Percentiles rank a stretch among this genome's conserved stretches.
phyloP scores from a whole-genome alignment of 1,140 invertebrate genomes.

The Rhizoglyphus robini region DNA sequence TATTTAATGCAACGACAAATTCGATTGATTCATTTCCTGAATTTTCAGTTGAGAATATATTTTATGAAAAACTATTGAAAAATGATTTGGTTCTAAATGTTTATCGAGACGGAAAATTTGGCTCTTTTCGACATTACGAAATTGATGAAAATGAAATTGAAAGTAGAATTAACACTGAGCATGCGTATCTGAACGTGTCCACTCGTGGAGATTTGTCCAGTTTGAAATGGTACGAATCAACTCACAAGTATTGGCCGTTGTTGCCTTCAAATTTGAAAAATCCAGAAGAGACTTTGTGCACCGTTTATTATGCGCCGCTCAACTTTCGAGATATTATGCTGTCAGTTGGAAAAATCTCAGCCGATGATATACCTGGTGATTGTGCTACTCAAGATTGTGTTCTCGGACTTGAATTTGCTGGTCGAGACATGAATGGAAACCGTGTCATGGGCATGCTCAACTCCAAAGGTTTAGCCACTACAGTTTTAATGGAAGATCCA shows the following conservation, averaged over 20 bases:
- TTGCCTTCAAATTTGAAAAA: conserved; percentile 27
- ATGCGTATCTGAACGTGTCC: conserved; percentile 83
- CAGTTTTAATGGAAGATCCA: conserved; percentile 60
- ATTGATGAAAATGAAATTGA: conserved; percentile 19
- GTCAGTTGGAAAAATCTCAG: conserved; percentile 84
- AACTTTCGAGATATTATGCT: conserved; percentile 35
- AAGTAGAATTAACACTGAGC: conserved; percentile 48
- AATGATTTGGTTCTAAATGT: conserved; percentile 74
- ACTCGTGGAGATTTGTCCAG: conserved; percentile 74
- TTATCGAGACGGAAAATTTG: conserved; percentile 55
- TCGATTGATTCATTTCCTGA: background rate
- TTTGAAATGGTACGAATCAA: conserved; percentile 81
- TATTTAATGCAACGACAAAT: conserved; percentile 22
- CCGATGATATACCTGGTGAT: conserved; percentile 66
- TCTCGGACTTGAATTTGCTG: conserved; percentile 71
- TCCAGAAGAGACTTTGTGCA: conserved; percentile 51
- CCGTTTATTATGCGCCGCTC: conserved; percentile 42
- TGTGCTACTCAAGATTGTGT: conserved; percentile 27
- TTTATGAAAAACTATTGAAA: conserved; percentile 32
- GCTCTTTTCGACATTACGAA: conserved; percentile 55
- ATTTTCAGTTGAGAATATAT: conserved; percentile 21
- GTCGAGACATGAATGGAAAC: conserved; percentile 48
- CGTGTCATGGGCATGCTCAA: conserved; percentile 85
- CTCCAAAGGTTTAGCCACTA: conserved; percentile 73
- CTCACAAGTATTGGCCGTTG: conserved; percentile 42